A percentile compares a stretch with the other conserved stretches of the same genome.
These are phyloP conservation scores for Siphamia tubifer DNA, from an alignment of 2,113 vertebrate species.

Conservation along the genomic window DNA sequence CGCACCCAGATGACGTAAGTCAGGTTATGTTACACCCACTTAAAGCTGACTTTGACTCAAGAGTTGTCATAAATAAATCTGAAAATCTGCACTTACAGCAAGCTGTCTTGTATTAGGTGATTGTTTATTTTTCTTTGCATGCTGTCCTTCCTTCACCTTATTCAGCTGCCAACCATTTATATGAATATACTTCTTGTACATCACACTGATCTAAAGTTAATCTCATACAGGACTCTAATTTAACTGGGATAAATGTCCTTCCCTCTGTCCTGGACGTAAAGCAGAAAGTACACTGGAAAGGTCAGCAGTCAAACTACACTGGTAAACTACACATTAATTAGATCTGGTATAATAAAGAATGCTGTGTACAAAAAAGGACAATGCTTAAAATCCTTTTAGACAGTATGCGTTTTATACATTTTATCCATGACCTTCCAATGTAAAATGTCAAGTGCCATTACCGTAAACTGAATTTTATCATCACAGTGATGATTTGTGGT, in stretches of 20 bases:
- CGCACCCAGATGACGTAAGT: too few species aligned
- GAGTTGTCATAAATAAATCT: too few species aligned
- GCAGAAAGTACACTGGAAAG: slow-evolving; percentile 2
- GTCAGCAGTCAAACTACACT: not conserved
- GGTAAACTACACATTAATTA: not conserved
- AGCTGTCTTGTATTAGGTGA: too few species aligned
- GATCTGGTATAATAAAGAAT: not conserved
- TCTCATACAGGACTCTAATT: not conserved
- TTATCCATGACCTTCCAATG: not conserved
- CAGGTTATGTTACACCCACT: too few species aligned
- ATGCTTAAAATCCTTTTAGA: not conserved
- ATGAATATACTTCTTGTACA: not conserved
- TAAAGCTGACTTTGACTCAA: too few species aligned
- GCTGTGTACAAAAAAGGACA: not conserved
- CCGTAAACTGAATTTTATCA: not conserved
- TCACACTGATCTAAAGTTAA: not conserved
- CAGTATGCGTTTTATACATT: not conserved
- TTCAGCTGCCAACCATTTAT: not conserved
- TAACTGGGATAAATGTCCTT: not conserved
- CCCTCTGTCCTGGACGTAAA: not conserved
- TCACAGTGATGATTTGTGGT: not conserved
- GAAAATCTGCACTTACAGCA: too few species aligned
- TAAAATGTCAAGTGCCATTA: not conserved
- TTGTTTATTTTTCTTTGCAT: too few species aligned
- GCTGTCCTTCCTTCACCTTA: too few species aligned